Evolutionary conservation across 2,113 vertebrate genomes (phyloP).

Genomic region (Porphyrio hochstetteri): DNA sequence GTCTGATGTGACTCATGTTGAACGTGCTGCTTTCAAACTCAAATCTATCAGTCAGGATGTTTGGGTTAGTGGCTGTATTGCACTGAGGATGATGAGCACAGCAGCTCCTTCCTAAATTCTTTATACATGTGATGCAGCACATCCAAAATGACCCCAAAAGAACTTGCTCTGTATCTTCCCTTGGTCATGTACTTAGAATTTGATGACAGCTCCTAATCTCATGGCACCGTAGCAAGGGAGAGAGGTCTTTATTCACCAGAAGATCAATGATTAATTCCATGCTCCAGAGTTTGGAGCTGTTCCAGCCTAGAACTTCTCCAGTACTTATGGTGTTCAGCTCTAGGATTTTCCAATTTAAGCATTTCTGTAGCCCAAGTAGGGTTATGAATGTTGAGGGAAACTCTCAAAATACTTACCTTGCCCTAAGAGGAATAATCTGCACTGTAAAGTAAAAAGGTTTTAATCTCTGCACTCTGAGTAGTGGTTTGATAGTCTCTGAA

Average conservation of each 20-base stretch:
- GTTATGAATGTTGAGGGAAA: not conserved
- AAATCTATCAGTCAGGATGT: not conserved
- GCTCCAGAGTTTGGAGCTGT: not conserved
- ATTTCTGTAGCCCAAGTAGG: not conserved
- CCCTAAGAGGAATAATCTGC: slow-evolving; percentile 2
- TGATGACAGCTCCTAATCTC: not conserved
- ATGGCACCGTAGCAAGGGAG: rapidly evolving
- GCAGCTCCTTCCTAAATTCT: not conserved
- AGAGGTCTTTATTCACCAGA: not conserved
- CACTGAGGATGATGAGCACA: not conserved
- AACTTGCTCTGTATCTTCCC: not conserved
- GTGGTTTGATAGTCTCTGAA: slow-evolving; percentile 22
- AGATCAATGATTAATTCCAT: slow-evolving; percentile 33
- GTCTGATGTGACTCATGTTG: not conserved
- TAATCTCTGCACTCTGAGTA: slow-evolving; percentile 6
- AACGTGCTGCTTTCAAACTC: not conserved
- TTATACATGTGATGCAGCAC: rapidly evolving
- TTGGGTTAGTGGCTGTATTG: not conserved
- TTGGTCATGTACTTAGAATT: not conserved
- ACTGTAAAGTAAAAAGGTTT: not conserved
- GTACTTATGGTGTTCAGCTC: slow-evolving; percentile 2
- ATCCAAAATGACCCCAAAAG: not conserved
- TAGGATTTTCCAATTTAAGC: slow-evolving; percentile 24
- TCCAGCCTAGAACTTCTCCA: slow-evolving; percentile 25
- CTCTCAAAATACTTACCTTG: not conserved